Evolutionary conservation across 1,140 invertebrate genomes (phyloP).

Genomic region (Rhopalosiphum padi): DNA sequence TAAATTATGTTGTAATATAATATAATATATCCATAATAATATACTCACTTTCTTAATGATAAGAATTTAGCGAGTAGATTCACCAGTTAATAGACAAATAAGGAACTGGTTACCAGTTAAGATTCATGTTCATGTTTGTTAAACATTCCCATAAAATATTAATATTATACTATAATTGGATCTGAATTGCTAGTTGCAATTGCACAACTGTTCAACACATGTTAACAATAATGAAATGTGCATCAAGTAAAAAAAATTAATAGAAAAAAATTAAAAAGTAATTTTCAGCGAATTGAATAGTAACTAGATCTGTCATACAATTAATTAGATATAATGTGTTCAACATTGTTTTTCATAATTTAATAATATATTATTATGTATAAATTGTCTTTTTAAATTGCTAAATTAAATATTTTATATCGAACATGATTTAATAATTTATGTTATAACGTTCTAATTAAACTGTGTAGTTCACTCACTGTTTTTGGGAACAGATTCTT

Average conservation of each 20-base stretch:
- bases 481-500: conserved; percentile 56
- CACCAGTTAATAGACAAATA: conserved; percentile 49
- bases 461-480: conserved; percentile 36
- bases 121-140: conserved; percentile 31
- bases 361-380: conserved; percentile 38
- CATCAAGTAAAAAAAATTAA: conserved; percentile 48
- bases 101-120: conserved; percentile 58
- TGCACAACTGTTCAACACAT: conserved; percentile 24
- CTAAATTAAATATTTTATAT: conserved; percentile 41
- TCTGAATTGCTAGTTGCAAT: conserved; percentile 23
- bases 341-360: conserved; percentile 50
- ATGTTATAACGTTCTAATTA: background rate
- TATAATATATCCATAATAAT: background rate
- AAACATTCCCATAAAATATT: conserved; percentile 37
- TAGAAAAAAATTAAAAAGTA: conserved; percentile 23
- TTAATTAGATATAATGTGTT: conserved; percentile 40
- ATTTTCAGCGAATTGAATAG: background rate
- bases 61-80: conserved; percentile 38
- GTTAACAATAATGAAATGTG: conserved; percentile 45
- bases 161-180: conserved; percentile 42
- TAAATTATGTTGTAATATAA: background rate
- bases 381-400: conserved; percentile 57
- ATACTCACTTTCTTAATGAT: conserved; percentile 54
- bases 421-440: conserved; percentile 24
- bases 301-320: conserved; percentile 23